A percentile compares a stretch with the other conserved stretches of the same genome.
These are phyloP conservation scores for Ridgeia piscesae DNA, from an alignment of 1,140 invertebrate genomes.

Conservation along the genomic window DNA sequence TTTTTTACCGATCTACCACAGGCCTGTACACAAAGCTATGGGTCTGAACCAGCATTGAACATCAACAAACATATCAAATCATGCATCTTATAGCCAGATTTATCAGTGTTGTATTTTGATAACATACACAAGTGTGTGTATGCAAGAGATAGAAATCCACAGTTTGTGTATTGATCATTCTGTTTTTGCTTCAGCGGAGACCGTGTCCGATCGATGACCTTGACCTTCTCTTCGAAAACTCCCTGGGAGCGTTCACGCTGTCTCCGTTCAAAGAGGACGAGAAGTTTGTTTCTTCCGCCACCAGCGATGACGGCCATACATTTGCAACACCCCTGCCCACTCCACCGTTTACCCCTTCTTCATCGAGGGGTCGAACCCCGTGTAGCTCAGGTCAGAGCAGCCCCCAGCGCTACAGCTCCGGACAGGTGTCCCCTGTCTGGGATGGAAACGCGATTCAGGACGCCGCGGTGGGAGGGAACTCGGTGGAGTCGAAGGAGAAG, in stretches of 20 bases:
- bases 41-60: too few species aligned
- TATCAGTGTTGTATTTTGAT: too few species aligned
- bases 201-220: neutral
- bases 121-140: too few species aligned
- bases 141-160: too few species aligned
- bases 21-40: too few species aligned
- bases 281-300: neutral
- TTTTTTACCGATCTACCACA: too few species aligned
- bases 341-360: neutral
- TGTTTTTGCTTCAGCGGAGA: neutral
- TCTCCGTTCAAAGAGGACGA: neutral
- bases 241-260: neutral
- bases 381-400: neutral
- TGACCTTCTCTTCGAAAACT: neutral
- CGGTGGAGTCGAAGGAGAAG: neutral
- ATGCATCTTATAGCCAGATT: too few species aligned
- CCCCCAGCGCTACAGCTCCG: neutral
- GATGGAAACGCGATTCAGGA: neutral
- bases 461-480: neutral
- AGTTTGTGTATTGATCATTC: too few species aligned
- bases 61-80: too few species aligned
- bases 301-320: neutral
- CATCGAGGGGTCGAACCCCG: neutral
- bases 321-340: neutral
- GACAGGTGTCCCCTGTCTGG: neutral